These are phyloP conservation scores for Sander lucioperca DNA, from an alignment of 2,113 vertebrate genomes.

Conservation along the genomic window DNA sequence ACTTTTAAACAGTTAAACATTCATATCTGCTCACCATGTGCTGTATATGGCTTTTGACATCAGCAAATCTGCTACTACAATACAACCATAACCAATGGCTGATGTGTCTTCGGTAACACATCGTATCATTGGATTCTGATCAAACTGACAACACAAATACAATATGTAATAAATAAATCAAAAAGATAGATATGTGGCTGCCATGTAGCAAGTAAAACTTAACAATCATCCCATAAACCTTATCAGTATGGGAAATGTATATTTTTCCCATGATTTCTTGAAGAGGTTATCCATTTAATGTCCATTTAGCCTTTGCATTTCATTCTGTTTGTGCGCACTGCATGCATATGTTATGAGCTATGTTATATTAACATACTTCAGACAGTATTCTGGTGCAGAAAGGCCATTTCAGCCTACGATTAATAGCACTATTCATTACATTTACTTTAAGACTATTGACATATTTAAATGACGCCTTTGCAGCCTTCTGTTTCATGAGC, in stretches of 20 bases:
- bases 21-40: not conserved
- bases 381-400: not conserved
- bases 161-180: not conserved
- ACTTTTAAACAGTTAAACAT: not conserved
- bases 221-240: not conserved
- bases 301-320: not conserved
- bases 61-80: not conserved
- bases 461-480: not conserved
- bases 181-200: not conserved
- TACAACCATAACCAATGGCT: not conserved
- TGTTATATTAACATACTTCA: not conserved
- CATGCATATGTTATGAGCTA: not conserved
- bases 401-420: not conserved
- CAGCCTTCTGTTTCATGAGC: not conserved
- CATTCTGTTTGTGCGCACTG: not conserved
- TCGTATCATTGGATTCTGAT: not conserved
- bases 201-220: not conserved
- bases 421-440: not conserved
- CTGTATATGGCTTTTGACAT: not conserved
- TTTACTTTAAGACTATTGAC: not conserved
- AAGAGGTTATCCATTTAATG: not conserved
- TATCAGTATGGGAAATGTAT: not conserved
- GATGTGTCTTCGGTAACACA: not conserved
- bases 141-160: not conserved
- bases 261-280: not conserved